These are phyloP conservation scores for Rhea americana DNA, from an alignment of 2,113 vertebrate species.

Conservation along the genomic window DNA sequence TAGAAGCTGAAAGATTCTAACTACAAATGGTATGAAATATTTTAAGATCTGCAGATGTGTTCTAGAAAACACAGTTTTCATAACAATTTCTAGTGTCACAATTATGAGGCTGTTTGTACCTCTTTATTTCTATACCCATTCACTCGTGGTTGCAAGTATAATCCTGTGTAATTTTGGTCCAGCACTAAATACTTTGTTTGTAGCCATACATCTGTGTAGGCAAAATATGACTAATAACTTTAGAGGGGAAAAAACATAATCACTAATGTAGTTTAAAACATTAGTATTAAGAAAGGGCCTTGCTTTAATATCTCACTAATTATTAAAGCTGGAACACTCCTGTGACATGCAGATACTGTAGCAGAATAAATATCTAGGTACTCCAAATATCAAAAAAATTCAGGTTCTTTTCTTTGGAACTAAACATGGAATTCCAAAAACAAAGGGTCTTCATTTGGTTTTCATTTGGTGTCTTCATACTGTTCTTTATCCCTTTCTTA, in stretches of 20 bases:
- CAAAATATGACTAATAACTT: neutral
- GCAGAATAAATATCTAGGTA: neutral
- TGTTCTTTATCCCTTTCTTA: neutral
- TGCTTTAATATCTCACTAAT: neutral
- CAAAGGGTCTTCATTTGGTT: neutral
- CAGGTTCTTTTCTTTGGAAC: neutral
- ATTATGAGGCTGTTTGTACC: neutral
- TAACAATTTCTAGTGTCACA: neutral
- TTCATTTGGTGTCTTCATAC: neutral
- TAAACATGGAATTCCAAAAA: neutral
- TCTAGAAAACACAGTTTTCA: constrained; percentile 21
- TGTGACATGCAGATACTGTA: neutral
- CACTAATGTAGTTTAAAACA: neutral
- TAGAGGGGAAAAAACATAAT: neutral
- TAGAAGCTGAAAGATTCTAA: neutral
- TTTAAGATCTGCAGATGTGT: constrained; percentile 30
- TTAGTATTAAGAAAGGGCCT: neutral
- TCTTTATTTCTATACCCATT: neutral
- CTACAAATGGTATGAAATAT: neutral
- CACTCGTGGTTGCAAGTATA: neutral
- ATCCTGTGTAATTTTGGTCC: neutral
- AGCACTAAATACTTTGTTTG: neutral
- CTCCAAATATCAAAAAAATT: neutral
- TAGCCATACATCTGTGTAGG: neutral
- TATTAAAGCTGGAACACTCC: neutral